Conservation (phyloP, 2,113 vertebrate genomes). For the Seriola dumerili region DNA sequence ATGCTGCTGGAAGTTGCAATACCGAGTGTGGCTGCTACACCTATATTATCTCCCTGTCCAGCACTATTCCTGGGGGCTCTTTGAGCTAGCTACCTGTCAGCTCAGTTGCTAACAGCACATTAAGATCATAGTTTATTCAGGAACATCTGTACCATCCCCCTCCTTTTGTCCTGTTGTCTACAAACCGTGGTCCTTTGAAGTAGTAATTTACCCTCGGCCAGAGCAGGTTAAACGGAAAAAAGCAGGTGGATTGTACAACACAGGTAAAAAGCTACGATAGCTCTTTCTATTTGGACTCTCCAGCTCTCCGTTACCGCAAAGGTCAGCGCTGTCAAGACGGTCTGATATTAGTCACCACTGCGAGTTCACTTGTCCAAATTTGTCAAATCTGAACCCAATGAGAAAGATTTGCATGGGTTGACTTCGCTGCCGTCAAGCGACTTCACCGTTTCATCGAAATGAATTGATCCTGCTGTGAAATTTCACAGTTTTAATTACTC, state of each 20-base stretch:
- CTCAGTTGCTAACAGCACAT: neutral
- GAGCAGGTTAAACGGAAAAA: neutral
- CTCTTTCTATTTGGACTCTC: neutral
- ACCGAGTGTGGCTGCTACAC: no score
- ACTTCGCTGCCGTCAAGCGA: fast-evolving
- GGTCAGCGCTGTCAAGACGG: neutral
- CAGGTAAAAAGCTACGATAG: neutral
- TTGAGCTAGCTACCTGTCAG: neutral
- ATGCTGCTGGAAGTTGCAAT: no score
- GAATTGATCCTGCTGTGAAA: neutral
- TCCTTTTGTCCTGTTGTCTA: neutral
- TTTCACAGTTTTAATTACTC: neutral
- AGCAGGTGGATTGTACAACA: neutral
- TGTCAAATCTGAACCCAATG: neutral
- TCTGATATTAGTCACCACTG: neutral
- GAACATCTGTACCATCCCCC: no score
- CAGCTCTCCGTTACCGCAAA: neutral
- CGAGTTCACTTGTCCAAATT: neutral
- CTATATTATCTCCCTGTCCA: no score
- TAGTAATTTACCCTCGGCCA: neutral
- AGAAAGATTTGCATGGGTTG: neutral
- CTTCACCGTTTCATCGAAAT: neutral
- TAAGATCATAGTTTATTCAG: neutral
- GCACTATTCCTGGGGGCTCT: neutral
- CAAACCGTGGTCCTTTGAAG: neutral